Base-by-base conservation (phyloP, 2,113 vertebrate species). In the Aptenodytes forsteri region DNA sequence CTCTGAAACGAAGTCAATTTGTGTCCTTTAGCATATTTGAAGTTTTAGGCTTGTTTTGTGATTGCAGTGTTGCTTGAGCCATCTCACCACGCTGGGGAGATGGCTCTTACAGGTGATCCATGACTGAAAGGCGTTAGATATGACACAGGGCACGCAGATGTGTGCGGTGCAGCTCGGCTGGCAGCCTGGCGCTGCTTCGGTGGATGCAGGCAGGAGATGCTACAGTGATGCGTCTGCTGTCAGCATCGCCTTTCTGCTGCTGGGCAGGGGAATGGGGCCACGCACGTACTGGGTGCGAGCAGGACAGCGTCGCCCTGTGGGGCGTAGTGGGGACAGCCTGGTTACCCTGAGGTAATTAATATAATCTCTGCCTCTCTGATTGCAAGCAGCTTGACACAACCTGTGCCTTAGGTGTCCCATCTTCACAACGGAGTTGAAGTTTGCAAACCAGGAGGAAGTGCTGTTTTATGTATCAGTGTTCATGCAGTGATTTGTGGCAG, bases 211-310 rank as follows among this genome's bases (percentile, higher is more conserved):
- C 38, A 16, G 56, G 62, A 55, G 49, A 25, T 29, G 47, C 84
- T 46, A 3, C 55, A 17, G 30, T 34, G n/a, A 49, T 0, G 6
- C 19, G 11, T 58, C 69, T 46, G 72, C 62, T 20, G 9, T n/a
- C 8, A 7, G n/a, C 47, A 38, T 49, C 2, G 0, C 16, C 22
- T 54, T 72, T n/a, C 34, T 65, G 8, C 36, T 42, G 38, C 44
- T 27, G 38, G 2, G 10, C 4, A 6, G 4, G 1, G 4, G 16
- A 49, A 49, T 3, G 9, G 49, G 40, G 23, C 71, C 29, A 8
- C 0, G 0, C 7, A 5, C 5, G 1, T 5, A 7, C 20, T 32
- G 40, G 23, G 18, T 18, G n/a, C 1, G 13, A 62, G 80, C 1
- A 3, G 75, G 42, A 42, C 16, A n/a, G 54, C n/a, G 16, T 71